Base-by-base conservation (phyloP, 2,888 invertebrate genomes). In the Hemicrepidius hirtus region DNA sequence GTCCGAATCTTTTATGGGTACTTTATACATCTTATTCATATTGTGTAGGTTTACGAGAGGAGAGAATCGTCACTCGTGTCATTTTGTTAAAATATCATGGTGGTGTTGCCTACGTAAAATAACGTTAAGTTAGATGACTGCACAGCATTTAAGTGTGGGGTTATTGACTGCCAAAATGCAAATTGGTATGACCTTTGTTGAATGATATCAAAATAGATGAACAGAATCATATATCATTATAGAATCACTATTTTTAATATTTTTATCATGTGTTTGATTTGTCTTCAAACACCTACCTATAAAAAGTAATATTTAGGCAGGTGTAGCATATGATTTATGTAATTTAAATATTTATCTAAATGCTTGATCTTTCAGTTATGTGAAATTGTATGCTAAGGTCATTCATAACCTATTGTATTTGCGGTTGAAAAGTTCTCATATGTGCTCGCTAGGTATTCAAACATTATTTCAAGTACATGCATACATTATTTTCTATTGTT, bases 381-480 rank as follows among this genome's bases (percentile, higher is more conserved):
- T 55, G 55, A 35, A 55, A 55, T 55, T 55, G 37, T 28, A 28
- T 66, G 65, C 40, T 55, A 66, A 66, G 55, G 65, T 53, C 65
- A 37, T 18, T 28, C 50, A 66, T 66, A 21, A 41, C 41, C 1
- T 44, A 66, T 66, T 66, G 65, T 66, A 53, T 66, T 66, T 55
- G 55, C 40, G 55, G 32, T 50, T 50, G 50, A 50, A 55, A 55
- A 55, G 20, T 24, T 66, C 53, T 55, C 53, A 41, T 41, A 24
- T 50, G 65, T 40, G 35, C 55, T 35, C 24, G 24, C 24, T 24
- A 24, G 24, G 49, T 55, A 18, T 16, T 21, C 37, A 41, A 64
- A 50, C 35, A 55, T 66, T 66, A 66, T 66, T 66, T 66, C 65
- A 66, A 66, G 65, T 55, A 66, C 53, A 41, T 53, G 37, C 28